Conservation (phyloP, 2,797 vertebrate genomes). For the Spheniscus humboldti region DNA sequence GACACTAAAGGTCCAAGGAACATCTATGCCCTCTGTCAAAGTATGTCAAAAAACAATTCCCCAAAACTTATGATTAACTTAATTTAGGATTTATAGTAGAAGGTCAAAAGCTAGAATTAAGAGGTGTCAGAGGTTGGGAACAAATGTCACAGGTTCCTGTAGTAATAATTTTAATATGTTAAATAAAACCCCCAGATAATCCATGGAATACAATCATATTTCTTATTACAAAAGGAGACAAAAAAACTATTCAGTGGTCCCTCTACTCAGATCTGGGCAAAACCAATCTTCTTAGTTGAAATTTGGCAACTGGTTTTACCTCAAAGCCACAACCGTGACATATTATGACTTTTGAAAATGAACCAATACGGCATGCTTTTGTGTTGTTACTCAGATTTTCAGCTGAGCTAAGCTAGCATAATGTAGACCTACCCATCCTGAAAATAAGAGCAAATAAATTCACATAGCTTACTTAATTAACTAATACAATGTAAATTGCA, state of each 20-base stretch:
- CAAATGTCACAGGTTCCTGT: not conserved
- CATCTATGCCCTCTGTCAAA: not conserved
- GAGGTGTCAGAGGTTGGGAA: not conserved
- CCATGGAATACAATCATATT: not conserved
- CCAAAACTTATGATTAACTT: not conserved
- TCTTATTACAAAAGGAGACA: not conserved
- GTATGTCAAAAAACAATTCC: not conserved
- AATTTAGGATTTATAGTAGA: not conserved
- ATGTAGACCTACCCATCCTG: not conserved
- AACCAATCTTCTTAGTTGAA: not conserved
- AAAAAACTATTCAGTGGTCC: not conserved
- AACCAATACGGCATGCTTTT: rapidly evolving
- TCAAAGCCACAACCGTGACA: not conserved
- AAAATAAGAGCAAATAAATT: not conserved
- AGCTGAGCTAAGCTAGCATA: not conserved
- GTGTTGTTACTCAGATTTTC: not conserved
- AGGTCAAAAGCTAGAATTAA: not conserved
- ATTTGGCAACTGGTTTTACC: not conserved
- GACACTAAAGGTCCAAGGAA: not conserved
- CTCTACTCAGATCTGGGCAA: not conserved
- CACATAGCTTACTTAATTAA: not conserved
- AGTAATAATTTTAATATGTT: not conserved
- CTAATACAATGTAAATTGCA: not conserved
- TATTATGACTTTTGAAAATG: not conserved
- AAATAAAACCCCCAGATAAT: not conserved